These are phyloP conservation scores for Macrochelys suwanniensis DNA, from an alignment of 2,797 vertebrate species.

Conservation along the genomic window DNA sequence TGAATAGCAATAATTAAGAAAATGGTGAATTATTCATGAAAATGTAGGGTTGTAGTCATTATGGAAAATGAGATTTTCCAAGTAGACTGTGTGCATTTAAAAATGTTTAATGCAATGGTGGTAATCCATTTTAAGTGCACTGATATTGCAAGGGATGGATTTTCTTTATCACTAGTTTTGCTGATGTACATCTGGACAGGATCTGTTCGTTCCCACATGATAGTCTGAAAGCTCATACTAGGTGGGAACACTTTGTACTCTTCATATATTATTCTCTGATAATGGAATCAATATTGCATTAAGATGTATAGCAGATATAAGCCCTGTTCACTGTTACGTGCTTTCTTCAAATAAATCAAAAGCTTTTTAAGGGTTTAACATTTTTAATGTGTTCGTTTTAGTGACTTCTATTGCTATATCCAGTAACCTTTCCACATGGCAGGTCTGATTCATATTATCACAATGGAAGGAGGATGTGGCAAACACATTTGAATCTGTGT, in stretches of 20 bases:
- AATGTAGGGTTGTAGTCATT: background rate
- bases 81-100: background rate
- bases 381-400: background rate
- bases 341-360: conserved; percentile 27
- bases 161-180: background rate
- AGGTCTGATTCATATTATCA: background rate
- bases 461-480: background rate
- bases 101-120: background rate
- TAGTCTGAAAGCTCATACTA: background rate
- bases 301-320: background rate
- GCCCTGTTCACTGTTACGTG: conserved; percentile 3
- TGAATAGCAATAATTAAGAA: background rate
- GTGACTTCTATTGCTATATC: background rate
- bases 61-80: background rate
- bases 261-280: background rate
- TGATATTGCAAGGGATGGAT: background rate
- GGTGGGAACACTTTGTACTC: conserved; percentile 14
- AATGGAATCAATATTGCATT: conserved; percentile 17
- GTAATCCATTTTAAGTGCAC: background rate
- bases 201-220: conserved; percentile 7
- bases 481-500: background rate
- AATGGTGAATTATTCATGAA: background rate
- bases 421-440: background rate
- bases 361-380: background rate
- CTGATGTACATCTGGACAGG: background rate